Conservation (phyloP, 2,113 vertebrate genomes). For the Meriones unguiculatus region DNA sequence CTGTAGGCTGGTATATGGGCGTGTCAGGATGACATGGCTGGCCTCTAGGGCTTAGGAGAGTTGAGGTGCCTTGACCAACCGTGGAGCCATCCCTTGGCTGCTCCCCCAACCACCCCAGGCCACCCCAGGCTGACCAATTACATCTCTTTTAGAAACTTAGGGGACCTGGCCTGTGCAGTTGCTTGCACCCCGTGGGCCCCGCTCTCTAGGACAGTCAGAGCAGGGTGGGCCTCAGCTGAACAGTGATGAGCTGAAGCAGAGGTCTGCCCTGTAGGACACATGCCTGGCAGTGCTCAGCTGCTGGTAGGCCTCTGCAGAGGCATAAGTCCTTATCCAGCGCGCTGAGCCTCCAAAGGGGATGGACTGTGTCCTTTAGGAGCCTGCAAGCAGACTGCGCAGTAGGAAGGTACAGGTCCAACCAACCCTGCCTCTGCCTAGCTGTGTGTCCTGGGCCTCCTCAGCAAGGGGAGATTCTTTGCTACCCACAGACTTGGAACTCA, state of each 20-base stretch:
- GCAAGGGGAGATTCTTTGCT: background rate
- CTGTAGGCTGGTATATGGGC: background rate
- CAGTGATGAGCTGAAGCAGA: background rate
- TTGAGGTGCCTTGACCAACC: background rate
- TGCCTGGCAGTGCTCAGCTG: background rate
- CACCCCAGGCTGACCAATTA: rapidly evolving
- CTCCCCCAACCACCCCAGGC: background rate
- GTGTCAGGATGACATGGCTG: background rate
- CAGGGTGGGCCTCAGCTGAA: background rate
- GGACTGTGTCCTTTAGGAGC: background rate
- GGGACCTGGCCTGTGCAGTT: background rate
- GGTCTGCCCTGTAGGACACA: background rate
- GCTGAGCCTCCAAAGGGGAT: background rate
- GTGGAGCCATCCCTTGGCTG: no score
- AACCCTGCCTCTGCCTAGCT: background rate
- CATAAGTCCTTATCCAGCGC: background rate
- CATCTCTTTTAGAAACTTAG: background rate
- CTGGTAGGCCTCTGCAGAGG: background rate
- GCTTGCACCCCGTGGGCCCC: background rate
- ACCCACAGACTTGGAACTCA: background rate
- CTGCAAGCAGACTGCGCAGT: background rate
- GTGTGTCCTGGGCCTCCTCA: background rate
- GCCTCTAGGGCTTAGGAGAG: background rate
- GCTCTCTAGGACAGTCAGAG: background rate
- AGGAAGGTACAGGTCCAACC: background rate